Base-by-base conservation (phyloP, 1,140 invertebrate genomes). In the Leptoteleia sp. region DNA sequence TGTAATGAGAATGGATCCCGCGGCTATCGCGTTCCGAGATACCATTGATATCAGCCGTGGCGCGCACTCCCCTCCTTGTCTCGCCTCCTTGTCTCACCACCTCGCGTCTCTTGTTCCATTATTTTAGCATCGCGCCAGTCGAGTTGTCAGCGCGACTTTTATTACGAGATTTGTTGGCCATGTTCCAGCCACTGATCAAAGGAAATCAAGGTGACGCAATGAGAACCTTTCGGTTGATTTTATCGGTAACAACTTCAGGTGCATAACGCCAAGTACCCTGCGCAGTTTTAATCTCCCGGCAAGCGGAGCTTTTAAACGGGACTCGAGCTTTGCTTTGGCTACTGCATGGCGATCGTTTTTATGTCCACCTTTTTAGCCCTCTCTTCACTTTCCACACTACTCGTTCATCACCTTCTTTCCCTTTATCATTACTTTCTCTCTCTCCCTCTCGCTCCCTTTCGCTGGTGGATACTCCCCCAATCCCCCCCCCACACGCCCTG, bases 101-200 rank as follows among this genome's bases (percentile, higher is more conserved):
- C 11, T 16, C 16, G 4, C 38, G n/a, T 17, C n/a, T 35, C 38
- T 40, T 52, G 12, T 31, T 52, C 38, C 35, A 45, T 52, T 61
- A 45, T 54, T 70, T 52, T 40, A 57, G 15, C 47, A 27, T 45
- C 17, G 45, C 25, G 15, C 16, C 13, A 54, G 37, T 55, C 47
- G 72, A 43, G 25, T 52, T 29, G 40, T 48, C 62, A 48, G 57
- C 48, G 33, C 38, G 40, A 42, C 7, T 64, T 70, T 43, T 67
- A 47, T 70, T 57, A 64, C 57, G 42, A 70, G 72, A 76, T 64
- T 70, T 40, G 73, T 54, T 76, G 72, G 72, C 64, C 38, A 52
- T 29, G 47, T 25, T 76, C 72, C 72, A 76, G 38, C 37, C 19
- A 61, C 47, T 68, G 72, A 59, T 76, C 72, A 62, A 68, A 62